Evolutionary conservation across 2,888 invertebrate genomes (phyloP), one percentile per base, ranked within the genome.

Genomic region (Marasmarcha lunaedactyla): DNA sequence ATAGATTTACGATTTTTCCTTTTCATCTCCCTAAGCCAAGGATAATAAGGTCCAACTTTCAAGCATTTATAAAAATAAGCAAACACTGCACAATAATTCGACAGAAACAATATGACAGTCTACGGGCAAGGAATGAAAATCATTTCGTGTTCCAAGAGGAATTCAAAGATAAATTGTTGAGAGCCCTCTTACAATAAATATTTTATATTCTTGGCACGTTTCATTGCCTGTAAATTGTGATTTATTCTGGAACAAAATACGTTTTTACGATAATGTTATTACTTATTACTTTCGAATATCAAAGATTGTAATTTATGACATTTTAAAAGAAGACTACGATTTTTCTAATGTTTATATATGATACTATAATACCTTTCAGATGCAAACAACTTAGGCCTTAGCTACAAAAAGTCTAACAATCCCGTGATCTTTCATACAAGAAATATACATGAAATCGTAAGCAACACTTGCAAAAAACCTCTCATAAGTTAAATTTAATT

Each of bases 171-270:
- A 20, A 37, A 38, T 41, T 38, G 39, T 34, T 42, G 36, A 38
- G 39, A 43, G 41, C 33, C 40, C 42, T 44, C 50, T 50, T 51
- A 49, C 51, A 55, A 42, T 44, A 52, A 43, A 30, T 42, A 48
- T 30, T 30, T 30, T 30, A 30, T 11, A 30, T 30, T 30, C 30
- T 30, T 30, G 30, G 9, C 53, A 55, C 53, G 55, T 55, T 50
- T 53, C 50, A 53, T 52, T 51, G 49, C 48, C 46, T 44, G 46
- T 55, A 52, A 55, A 55, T 46, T 48, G 51, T 48, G 51, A 55
- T 55, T 52, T 51, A 51, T 49, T 41, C 42, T 42, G 43, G 38
- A 42, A 39, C 40, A 45, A 30, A 30, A 30, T 30, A 30, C n/a
- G 9, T 30, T 10, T 30, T 30, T 30, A 20, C 43, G 42, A 39